These are phyloP conservation scores for Tholera decimalis DNA, from an alignment of 2,888 invertebrate species.

Conservation along the genomic window DNA sequence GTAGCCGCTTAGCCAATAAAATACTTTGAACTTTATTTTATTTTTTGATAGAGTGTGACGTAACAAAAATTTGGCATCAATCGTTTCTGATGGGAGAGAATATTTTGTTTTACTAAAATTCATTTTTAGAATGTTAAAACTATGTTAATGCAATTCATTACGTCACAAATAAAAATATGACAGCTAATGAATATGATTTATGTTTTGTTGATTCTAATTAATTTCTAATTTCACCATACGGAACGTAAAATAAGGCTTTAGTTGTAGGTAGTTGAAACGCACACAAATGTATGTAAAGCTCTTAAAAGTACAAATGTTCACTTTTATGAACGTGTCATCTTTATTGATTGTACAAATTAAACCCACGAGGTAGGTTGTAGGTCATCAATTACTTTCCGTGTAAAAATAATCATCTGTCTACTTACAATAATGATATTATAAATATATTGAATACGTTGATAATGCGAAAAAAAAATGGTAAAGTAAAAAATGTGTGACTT, in stretches of 20 bases:
- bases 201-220: background rate
- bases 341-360: constrained; percentile 56
- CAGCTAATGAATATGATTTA: background rate
- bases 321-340: constrained; percentile 50
- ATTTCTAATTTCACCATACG: too few relatives aligned
- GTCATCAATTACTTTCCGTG: constrained; percentile 47
- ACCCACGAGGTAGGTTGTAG: constrained; percentile 25
- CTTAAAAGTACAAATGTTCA: constrained; percentile 33
- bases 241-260: constrained; percentile 7
- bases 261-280: constrained; percentile 3
- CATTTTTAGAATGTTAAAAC: background rate
- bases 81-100: background rate
- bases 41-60: constrained; percentile 19
- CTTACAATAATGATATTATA: constrained; percentile 23
- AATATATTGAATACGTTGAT: constrained; percentile 20
- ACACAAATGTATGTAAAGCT: background rate
- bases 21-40: constrained; percentile 14
- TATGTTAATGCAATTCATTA: background rate
- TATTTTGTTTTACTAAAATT: background rate
- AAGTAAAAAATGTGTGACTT: constrained; percentile 10
- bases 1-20: constrained; percentile 9
- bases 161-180: too few relatives aligned
- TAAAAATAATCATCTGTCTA: constrained; percentile 36
- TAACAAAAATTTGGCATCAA: constrained; percentile 7
- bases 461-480: background rate